Evolutionary conservation across 2,797 vertebrate genomes (phyloP), one percentile per base, ranked within the genome.

Genomic region (Brachyrhaphis roseni): DNA sequence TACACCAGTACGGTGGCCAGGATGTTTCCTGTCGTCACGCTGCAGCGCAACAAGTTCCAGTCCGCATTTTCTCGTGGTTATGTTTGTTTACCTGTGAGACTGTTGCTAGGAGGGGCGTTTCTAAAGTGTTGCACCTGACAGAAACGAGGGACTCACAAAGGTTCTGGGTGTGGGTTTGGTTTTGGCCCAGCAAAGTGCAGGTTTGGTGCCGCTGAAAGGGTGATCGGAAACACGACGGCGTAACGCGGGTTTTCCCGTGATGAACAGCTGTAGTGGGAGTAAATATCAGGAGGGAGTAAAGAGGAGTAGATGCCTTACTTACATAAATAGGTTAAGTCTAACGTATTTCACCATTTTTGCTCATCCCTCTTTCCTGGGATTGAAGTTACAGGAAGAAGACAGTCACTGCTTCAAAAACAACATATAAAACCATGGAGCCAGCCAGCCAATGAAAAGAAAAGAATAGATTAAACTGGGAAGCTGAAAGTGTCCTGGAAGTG

Each of bases 1-100:
- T 90, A 85, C 86, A 91, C 91, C 76, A 83, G 87, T 86, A 78
- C 76, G 80, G 80, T 81, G 89, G 85, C 88, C 91, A 88, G 89
- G 90, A 88, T 79, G 82, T 86, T 80, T 90, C 79, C 80, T 85
- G 79, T 89, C 70, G 76, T 89, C 78, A 84, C 82, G 82, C 86
- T 90, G 90, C 84, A 78, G 82, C 64, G 59, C 84, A 84, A 92
- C 82, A 39, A 76, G 74, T 91, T 91, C 82, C 89, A 90, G 92
- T 93, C 86, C 86, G 79, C 84, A 80, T 86, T 82, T 88, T 36
- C n/a, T 82, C 26, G 0, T 64, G 78, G 78, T 84, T 74, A 23
- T 78, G 78, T 82, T 71, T 78, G 76, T 84, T 81, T 85, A 72
- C 83, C 74, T 78, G 74, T 51, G 81, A 74, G 80, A 77, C 72